A percentile compares a stretch with the other conserved stretches of the same genome.
Conservation (phyloP, 2,113 vertebrate genomes). For the Xenus cinereus region DNA sequence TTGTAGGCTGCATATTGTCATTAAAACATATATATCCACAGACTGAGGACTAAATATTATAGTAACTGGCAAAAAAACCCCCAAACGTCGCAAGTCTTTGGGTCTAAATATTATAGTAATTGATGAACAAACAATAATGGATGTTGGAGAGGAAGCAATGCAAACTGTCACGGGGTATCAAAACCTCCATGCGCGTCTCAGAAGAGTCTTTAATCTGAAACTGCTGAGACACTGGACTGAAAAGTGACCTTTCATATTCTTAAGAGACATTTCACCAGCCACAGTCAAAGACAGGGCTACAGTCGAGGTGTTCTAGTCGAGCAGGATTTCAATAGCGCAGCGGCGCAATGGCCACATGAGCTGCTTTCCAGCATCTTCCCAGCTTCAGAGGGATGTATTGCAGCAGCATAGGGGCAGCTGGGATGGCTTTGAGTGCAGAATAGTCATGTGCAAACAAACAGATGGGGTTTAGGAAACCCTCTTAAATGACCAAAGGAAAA, state of each 20-base stretch:
- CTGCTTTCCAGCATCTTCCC: background rate
- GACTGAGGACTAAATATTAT: background rate
- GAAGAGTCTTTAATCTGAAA: background rate
- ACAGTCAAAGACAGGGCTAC: accelerated
- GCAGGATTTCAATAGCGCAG: background rate
- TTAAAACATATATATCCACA: background rate
- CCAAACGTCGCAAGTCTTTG: background rate
- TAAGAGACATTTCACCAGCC: background rate
- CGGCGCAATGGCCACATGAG: accelerated
- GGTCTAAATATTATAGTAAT: background rate
- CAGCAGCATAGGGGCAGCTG: accelerated
- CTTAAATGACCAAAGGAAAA: accelerated
- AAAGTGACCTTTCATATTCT: background rate
- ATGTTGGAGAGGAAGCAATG: background rate
- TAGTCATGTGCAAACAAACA: background rate
- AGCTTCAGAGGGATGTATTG: background rate
- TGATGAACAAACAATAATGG: background rate
- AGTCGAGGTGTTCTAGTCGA: background rate
- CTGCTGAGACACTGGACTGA: background rate
- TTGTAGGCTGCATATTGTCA: background rate
- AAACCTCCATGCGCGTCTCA: background rate
- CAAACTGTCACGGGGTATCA: background rate
- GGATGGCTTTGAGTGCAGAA: background rate
- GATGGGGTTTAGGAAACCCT: background rate
- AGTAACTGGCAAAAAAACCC: background rate